Evolutionary conservation across 2,888 invertebrate genomes (phyloP).

Genomic region (Monopis laevigella): DNA sequence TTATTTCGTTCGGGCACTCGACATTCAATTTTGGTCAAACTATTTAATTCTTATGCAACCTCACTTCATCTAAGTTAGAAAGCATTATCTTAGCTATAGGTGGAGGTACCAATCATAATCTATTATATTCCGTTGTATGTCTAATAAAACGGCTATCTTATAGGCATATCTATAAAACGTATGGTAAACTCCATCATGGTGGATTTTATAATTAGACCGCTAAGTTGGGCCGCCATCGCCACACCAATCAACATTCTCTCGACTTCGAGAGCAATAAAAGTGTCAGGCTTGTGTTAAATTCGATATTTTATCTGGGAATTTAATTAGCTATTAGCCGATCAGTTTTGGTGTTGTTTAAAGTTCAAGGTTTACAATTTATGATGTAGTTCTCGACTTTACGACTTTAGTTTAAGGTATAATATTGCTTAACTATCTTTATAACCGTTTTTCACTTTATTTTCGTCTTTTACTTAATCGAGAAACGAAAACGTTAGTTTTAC

Average conservation of each 20-base stretch:
- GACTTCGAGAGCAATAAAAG: slow-evolving; percentile 15
- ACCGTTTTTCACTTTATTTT: too few species aligned
- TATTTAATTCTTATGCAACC: too few species aligned
- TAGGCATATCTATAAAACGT: slow-evolving; percentile 4
- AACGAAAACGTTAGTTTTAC: too few species aligned
- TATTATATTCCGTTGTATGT: too few species aligned
- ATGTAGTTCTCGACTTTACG: slow-evolving; percentile 6
- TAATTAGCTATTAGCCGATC: slow-evolving; percentile 16
- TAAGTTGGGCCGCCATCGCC: slow-evolving; percentile 6
- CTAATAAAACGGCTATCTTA: too few species aligned
- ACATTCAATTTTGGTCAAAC: too few species aligned
- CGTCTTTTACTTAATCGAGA: too few species aligned
- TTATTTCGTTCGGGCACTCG: too few species aligned
- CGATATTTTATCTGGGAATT: slow-evolving; percentile 17
- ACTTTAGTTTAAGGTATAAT: slow-evolving; percentile 3
- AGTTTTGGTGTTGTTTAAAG: slow-evolving; percentile 13
- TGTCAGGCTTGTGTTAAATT: slow-evolving; percentile 16
- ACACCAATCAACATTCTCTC: slow-evolving; percentile 16
- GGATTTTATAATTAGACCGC: slow-evolving; percentile 10
- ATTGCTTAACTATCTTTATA: not conserved
- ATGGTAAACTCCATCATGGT: slow-evolving; percentile 6
- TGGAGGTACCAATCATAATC: too few species aligned
- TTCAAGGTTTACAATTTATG: slow-evolving; percentile 11
- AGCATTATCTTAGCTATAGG: too few species aligned
- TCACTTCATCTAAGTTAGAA: too few species aligned